These are phyloP conservation scores for Ondatra zibethicus DNA, from an alignment of 2,113 vertebrate genomes.

Conservation along the genomic window DNA sequence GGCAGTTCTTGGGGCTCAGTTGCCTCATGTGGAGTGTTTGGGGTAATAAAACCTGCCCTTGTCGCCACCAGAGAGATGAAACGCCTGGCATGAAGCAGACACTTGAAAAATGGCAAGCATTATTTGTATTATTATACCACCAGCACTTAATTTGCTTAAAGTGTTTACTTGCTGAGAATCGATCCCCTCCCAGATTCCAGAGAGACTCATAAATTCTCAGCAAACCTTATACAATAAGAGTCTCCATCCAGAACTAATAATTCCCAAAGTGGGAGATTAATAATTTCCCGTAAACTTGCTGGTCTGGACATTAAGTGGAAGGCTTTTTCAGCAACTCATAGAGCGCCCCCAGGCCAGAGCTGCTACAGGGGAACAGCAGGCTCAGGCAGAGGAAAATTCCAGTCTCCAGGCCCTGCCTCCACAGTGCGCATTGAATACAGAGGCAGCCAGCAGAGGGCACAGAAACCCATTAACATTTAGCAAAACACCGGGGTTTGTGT, in stretches of 20 bases:
- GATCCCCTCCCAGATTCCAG: background rate
- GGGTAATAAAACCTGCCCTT: background rate
- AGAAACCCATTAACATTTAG: conserved; percentile 50
- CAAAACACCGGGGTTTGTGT: conserved; percentile 22
- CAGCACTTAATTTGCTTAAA: conserved; percentile 63
- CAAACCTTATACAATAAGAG: conserved; percentile 27
- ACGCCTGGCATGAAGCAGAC: background rate
- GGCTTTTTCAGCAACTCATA: conserved; percentile 18
- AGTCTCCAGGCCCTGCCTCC: background rate
- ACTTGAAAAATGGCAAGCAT: background rate
- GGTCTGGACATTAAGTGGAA: background rate
- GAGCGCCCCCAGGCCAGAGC: background rate
- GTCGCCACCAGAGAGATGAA: background rate
- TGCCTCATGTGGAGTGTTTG: background rate
- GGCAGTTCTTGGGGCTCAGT: background rate
- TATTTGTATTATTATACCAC: background rate
- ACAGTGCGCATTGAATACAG: background rate
- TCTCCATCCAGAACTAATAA: conserved; percentile 39
- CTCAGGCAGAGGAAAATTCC: conserved; percentile 69
- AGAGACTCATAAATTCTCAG: conserved; percentile 47
- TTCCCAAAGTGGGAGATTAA: conserved; percentile 52
- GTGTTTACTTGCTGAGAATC: conserved; percentile 53
- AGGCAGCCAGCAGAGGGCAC: conserved; percentile 57
- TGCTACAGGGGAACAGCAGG: background rate
- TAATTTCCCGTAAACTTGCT: conserved; percentile 41